These are phyloP conservation scores for Ciconia stormi DNA, from an alignment of 2,113 vertebrate species.

Conservation along the genomic window DNA sequence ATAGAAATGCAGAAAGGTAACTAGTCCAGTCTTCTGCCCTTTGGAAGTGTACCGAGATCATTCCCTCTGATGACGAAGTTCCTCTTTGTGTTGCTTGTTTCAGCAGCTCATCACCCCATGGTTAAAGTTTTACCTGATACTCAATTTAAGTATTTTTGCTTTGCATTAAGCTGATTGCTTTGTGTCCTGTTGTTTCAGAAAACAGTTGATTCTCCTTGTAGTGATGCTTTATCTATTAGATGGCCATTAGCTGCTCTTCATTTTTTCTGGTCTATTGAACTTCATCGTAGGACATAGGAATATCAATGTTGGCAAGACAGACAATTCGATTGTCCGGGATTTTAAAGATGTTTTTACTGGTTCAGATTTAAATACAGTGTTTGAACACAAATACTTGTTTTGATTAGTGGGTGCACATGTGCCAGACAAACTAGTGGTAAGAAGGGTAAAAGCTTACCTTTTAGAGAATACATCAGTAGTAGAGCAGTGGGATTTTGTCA, in stretches of 20 bases:
- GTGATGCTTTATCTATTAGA: not conserved
- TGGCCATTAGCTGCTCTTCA: not conserved
- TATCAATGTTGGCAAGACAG: not conserved
- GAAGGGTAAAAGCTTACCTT: not conserved
- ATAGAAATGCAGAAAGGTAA: not conserved
- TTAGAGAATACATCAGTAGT: fast-evolving
- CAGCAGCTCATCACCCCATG: not conserved
- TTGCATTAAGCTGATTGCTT: not conserved
- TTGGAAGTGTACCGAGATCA: not conserved
- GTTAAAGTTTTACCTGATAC: not conserved
- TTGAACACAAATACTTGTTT: not conserved
- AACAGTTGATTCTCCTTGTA: not conserved
- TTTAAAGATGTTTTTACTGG: not conserved
- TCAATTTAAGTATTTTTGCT: not conserved
- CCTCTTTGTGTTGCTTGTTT: not conserved
- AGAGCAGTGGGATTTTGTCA: not conserved
- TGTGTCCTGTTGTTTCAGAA: not conserved
- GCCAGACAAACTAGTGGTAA: not conserved
- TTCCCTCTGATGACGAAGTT: not conserved
- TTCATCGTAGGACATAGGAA: not conserved
- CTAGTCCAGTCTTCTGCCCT: not conserved
- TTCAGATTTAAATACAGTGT: not conserved
- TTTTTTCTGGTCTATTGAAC: not conserved
- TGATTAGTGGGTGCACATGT: not conserved
- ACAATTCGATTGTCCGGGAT: not conserved